Evolutionary conservation across 2,113 vertebrate genomes (phyloP).

Genomic region (Serilophus lunatus): DNA sequence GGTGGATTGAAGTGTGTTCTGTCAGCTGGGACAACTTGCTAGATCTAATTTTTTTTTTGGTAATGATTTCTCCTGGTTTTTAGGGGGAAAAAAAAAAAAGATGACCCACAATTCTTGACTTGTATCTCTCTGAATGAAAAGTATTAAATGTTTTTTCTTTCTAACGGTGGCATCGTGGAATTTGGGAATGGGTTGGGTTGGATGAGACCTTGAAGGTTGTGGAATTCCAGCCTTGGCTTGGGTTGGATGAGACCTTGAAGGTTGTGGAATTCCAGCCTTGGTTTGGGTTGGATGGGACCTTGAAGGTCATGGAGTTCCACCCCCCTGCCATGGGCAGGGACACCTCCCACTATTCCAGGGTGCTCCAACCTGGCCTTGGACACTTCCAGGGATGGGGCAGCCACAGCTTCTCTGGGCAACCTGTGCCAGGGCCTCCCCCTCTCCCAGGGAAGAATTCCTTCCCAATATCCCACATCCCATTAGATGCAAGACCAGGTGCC

Average conservation of each 20-base stretch:
- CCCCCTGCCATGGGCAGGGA: not conserved
- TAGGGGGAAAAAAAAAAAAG: not conserved
- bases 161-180: not conserved
- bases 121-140: slow-evolving; percentile 64
- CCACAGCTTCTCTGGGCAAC: fast-evolving
- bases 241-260: no score
- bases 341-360: not conserved
- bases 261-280: no score
- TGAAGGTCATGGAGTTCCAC: no score
- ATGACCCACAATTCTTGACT: not conserved
- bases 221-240: not conserved
- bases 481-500: not conserved
- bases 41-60: not conserved
- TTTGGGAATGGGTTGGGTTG: not conserved
- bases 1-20: not conserved
- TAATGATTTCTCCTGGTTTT: slow-evolving; percentile 36
- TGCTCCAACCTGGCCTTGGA: not conserved
- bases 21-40: not conserved
- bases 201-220: no score
- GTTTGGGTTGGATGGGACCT: no score
- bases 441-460: not conserved
- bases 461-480: not conserved
- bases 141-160: slow-evolving; percentile 79
- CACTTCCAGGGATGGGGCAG: not conserved
- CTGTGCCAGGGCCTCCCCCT: not conserved